Evolutionary conservation across 2,888 invertebrate genomes (phyloP), one percentile per base, ranked within the genome.

Genomic region (Pseudococcus viburni): DNA sequence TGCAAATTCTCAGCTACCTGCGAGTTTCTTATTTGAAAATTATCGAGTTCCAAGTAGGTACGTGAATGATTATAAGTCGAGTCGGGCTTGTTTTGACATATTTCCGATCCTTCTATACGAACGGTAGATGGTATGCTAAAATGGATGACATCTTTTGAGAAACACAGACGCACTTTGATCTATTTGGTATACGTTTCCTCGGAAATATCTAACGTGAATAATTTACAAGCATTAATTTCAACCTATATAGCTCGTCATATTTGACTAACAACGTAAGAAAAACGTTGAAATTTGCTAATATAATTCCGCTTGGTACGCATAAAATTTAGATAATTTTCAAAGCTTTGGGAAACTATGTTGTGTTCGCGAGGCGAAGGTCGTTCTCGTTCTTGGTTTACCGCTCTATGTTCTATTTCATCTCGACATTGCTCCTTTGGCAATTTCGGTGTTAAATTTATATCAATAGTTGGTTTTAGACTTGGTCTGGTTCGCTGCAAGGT

Each of bases 81-180:
- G 68, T 64, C 64, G 64, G 26, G 64, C n/a, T 39, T 64, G 42
- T 86, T 86, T 86, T 59, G 85, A 68, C 85, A 68, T 39, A 86
- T 59, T 59, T 86, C 59, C 42, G 85, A 55, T 59, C 59, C 68
- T 26, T 33, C 26, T 68, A 48, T 68, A 59, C 68, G 42, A 86
- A 19, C 42, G 59, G 42, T 59, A 86, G 68, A 19, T 39, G 39
- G 19, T 59, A 86, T 68, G 42, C 85, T 86, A 19, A 86, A 86
- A 86, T 68, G 68, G 42, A 64, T 59, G 85, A 86, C 68, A 86
- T 86, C 85, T 33, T 86, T 68, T 86, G 55, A 86, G 68, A 68
- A 68, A 86, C 26, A 86, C 85, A 15, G 85, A 86, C 42, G 59
- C 42, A 68, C 68, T 86, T 86, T 42, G 85, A 86, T 86, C 85